Conservation (phyloP, 2,888 invertebrate genomes). For the Abrostola triplasia region DNA sequence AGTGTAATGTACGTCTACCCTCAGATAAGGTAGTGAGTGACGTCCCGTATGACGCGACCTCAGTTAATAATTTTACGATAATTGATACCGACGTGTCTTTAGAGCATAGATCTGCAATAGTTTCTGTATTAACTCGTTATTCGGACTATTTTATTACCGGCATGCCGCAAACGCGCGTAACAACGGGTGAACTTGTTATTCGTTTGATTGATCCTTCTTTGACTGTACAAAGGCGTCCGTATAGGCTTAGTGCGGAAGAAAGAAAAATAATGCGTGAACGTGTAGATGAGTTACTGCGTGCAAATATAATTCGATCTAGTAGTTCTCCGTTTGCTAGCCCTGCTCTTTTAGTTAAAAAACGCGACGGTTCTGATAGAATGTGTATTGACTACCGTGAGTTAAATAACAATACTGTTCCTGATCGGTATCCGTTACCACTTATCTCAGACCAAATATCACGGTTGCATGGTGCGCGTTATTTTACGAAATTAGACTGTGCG, state of each 20-base stretch:
- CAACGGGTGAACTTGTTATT: conserved; percentile 9
- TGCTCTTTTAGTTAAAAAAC: conserved; percentile 6
- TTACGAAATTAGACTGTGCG: background rate
- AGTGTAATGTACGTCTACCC: background rate
- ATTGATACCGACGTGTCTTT: too few species aligned
- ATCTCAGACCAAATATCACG: conserved; percentile 1
- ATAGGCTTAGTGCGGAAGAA: conserved; percentile 9
- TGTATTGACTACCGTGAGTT: conserved; percentile 8
- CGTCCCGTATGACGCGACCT: background rate
- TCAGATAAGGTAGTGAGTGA: background rate
- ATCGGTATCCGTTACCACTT: conserved; percentile 4
- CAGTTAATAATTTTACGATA: too few species aligned
- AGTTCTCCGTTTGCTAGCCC: conserved; percentile 25
- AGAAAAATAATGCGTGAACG: conserved; percentile 5
- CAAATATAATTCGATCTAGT: conserved; percentile 20
- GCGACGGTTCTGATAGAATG: conserved; percentile 4
- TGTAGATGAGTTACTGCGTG: conserved; percentile 8
- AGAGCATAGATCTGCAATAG: background rate
- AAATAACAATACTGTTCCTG: conserved; percentile 7
- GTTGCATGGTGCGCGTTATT: background rate
- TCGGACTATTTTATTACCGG: conserved; percentile 8
- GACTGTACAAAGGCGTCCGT: conserved; percentile 20
- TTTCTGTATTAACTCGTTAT: background rate
- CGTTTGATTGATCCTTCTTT: conserved; percentile 1
- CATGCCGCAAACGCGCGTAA: conserved; percentile 2